A percentile compares a stretch with the other conserved stretches of the same genome.
Evolutionary conservation across 2,113 vertebrate species (phyloP).

Genomic region (Pangasianodon hypophthalmus): DNA sequence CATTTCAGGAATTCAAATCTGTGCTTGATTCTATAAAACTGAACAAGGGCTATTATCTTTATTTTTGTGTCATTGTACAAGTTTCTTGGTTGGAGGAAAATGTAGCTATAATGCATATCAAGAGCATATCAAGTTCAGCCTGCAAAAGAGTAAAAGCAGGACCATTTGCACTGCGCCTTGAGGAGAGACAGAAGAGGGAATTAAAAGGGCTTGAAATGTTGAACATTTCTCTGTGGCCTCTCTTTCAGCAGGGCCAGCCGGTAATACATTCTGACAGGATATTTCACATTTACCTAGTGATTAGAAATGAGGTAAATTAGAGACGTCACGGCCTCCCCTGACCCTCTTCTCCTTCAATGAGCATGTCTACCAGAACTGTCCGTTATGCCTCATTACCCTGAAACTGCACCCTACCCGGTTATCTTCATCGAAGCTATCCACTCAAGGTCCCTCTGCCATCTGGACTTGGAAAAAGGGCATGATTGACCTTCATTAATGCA

Average conservation of each 20-base stretch:
- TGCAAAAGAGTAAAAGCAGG: slow-evolving; percentile 6
- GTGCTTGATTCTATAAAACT: not conserved
- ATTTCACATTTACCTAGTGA: slow-evolving; percentile 19
- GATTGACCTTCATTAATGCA: slow-evolving; percentile 72
- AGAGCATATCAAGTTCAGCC: not conserved
- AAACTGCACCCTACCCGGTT: not conserved
- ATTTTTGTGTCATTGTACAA: not conserved
- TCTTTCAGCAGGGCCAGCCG: not conserved
- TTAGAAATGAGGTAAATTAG: slow-evolving; percentile 44
- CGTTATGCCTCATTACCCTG: slow-evolving; percentile 25
- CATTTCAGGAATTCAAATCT: not conserved
- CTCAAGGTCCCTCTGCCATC: slow-evolving; percentile 49
- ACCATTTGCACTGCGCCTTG: not conserved
- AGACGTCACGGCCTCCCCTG: slow-evolving; percentile 6
- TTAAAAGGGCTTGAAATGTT: not conserved
- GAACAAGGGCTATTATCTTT: not conserved
- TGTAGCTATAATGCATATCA: not conserved
- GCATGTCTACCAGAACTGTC: slow-evolving; percentile 25
- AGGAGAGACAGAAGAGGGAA: slow-evolving; percentile 15
- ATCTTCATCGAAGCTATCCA: slow-evolving; percentile 26
- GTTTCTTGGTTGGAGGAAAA: not conserved
- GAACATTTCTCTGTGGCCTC: not conserved
- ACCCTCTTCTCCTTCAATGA: slow-evolving; percentile 44
- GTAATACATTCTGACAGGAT: slow-evolving; percentile 25
- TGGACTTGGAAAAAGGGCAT: slow-evolving; percentile 55